Evolutionary conservation across 2,113 vertebrate genomes (phyloP).

Genomic region (Tiliqua scincoides): DNA sequence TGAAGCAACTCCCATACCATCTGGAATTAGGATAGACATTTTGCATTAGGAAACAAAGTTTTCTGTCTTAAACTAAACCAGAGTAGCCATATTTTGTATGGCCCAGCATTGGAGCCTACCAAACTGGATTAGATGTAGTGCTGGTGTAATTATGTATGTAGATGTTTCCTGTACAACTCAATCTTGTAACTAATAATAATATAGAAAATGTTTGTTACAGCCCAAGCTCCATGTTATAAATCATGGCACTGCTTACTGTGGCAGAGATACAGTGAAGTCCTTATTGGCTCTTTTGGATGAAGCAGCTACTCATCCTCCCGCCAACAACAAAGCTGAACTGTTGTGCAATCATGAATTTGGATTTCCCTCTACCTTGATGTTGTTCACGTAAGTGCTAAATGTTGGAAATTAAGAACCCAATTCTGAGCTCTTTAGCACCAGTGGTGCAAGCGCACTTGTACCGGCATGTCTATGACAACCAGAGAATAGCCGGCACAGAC

Average conservation of each 20-base stretch:
- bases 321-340: slow-evolving; percentile 86
- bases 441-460: too few relatives aligned
- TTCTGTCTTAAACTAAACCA: neutral
- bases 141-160: neutral
- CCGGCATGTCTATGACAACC: too few relatives aligned
- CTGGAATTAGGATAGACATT: slow-evolving; percentile 6
- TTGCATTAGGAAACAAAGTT: neutral
- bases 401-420: neutral
- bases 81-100: neutral
- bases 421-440: too few relatives aligned
- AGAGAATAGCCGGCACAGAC: too few relatives aligned
- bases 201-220: slow-evolving; percentile 72
- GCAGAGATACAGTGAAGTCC: slow-evolving; percentile 88
- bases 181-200: neutral
- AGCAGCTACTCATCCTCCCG: slow-evolving; percentile 80
- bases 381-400: slow-evolving; percentile 82
- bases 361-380: slow-evolving; percentile 74
- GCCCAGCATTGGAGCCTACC: neutral
- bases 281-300: slow-evolving; percentile 88
- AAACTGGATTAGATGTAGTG: neutral
- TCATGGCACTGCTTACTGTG: slow-evolving; percentile 87
- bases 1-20: neutral
- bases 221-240: slow-evolving; percentile 89
- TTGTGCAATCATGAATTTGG: slow-evolving; percentile 79
- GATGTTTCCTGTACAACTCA: neutral